These are phyloP conservation scores for Eunapius fragilis DNA, from an alignment of 37 sponge, comb jelly and placozoan genomes.

Conservation along the genomic window DNA sequence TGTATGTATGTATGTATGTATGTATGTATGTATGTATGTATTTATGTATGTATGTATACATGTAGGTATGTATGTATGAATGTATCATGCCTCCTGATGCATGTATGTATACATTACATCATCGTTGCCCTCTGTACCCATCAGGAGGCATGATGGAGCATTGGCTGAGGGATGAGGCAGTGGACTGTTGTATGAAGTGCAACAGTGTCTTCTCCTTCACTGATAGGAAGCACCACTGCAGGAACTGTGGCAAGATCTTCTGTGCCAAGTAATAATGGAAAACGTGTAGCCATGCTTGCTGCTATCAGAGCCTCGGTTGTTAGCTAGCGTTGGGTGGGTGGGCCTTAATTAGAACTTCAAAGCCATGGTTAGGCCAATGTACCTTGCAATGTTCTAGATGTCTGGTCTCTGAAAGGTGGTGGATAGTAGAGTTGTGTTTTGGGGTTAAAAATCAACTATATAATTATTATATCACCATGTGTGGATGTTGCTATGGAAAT, in stretches of 20 bases:
- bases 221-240: constrained; percentile 88
- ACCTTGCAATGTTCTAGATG: neutral
- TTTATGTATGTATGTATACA: constrained; percentile 43
- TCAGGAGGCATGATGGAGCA: constrained; percentile 67
- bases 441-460: no score
- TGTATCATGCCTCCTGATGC: no score
- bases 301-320: neutral
- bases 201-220: constrained; percentile 61
- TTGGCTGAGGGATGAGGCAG: constrained; percentile 63
- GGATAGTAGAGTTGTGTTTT: no score
- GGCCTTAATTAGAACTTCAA: neutral
- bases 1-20: neutral
- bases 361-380: neutral
- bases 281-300: neutral
- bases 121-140: neutral
- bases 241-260: constrained; percentile 87
- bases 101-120: neutral
- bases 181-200: constrained; percentile 66
- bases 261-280: constrained; percentile 59
- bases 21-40: constrained; percentile 22
- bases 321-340: neutral
- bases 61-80: constrained; percentile 44
- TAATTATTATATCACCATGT: constrained; percentile 16
- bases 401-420: no score
- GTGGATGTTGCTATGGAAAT: constrained; percentile 13